phyloP scores from a whole-genome alignment of 2,113 vertebrate species.

The Euleptes europaea region DNA sequence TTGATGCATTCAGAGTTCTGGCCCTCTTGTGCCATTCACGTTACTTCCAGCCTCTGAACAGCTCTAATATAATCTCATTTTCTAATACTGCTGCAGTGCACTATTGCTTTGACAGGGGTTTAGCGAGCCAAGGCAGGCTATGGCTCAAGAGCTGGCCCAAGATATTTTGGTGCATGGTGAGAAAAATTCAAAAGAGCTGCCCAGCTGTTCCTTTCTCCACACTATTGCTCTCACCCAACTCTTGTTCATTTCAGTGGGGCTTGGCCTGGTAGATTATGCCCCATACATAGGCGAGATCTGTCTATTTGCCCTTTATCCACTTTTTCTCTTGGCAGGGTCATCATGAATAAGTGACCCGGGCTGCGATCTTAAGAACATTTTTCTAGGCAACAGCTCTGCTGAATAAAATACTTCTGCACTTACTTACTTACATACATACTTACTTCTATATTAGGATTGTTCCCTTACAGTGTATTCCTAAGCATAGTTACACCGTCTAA shows the following conservation, averaged over 20 bases:
- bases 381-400: too few relatives aligned
- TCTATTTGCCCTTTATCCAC: background rate
- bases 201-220: too few relatives aligned
- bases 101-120: too few relatives aligned
- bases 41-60: background rate
- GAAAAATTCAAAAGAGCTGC: background rate
- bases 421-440: too few relatives aligned
- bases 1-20: background rate
- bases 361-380: background rate
- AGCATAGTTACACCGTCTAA: too few relatives aligned
- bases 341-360: too few relatives aligned
- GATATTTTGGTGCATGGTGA: background rate
- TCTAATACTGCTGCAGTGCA: background rate
- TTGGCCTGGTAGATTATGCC: background rate
- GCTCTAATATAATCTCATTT: background rate
- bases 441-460: too few relatives aligned
- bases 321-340: background rate
- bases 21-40: background rate
- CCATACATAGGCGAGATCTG: too few relatives aligned
- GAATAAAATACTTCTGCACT: too few relatives aligned
- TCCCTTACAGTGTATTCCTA: too few relatives aligned
- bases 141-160: background rate
- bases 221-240: background rate
- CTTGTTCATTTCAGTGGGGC: background rate
- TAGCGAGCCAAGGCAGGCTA: fast-evolving